Conservation (phyloP, 1,140 invertebrate genomes). For the Lamellibrachia luymesi region DNA sequence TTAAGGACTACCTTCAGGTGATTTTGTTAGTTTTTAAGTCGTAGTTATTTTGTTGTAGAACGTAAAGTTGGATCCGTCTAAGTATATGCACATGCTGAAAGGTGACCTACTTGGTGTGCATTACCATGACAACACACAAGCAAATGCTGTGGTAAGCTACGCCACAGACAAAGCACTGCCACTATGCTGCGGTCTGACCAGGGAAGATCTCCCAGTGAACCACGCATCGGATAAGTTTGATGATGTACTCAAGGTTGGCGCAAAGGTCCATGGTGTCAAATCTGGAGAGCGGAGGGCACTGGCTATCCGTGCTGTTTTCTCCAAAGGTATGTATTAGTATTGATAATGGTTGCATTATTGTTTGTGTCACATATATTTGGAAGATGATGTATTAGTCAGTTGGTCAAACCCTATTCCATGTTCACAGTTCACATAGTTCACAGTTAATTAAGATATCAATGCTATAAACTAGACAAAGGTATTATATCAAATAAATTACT, state of each 20-base stretch:
- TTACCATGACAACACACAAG: slow-evolving; percentile 15
- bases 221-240: background rate
- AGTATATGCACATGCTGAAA: background rate
- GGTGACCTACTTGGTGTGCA: slow-evolving; percentile 11
- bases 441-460: too few relatives aligned
- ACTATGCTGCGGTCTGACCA: background rate
- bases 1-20: background rate
- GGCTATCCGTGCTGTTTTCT: background rate
- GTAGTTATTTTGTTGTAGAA: background rate
- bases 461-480: too few relatives aligned
- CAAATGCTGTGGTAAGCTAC: background rate
- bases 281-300: slow-evolving; percentile 1
- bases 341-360: background rate
- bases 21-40: background rate
- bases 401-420: too few relatives aligned
- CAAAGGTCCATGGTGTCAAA: background rate
- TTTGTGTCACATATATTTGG: background rate
- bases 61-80: background rate
- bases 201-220: background rate
- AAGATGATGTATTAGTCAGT: too few relatives aligned
- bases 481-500: too few relatives aligned
- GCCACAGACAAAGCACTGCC: background rate
- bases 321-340: background rate
- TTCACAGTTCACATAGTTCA: too few relatives aligned
- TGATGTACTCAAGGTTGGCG: background rate